phyloP scores from a whole-genome alignment of 2,113 vertebrate species.

The Synchiropus splendidus region DNA sequence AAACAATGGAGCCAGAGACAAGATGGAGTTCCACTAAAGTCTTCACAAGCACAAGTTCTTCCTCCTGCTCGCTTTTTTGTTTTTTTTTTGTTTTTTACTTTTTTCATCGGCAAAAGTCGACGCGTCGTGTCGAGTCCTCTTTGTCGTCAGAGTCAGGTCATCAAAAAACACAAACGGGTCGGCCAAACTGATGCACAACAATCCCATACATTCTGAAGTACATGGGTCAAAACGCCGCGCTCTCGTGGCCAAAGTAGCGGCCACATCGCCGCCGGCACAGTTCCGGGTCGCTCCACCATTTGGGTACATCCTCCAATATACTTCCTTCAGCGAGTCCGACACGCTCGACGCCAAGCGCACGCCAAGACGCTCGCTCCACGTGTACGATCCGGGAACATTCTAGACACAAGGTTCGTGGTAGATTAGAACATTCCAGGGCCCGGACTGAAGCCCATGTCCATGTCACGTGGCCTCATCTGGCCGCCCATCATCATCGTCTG shows the following conservation, averaged over 20 bases:
- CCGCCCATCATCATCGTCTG: constrained; percentile 99
- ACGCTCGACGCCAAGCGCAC: constrained; percentile 5
- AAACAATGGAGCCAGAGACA: constrained; percentile 63
- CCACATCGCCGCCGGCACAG: constrained; percentile 39
- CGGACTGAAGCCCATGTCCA: constrained; percentile 97
- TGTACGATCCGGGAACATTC: constrained; percentile 93
- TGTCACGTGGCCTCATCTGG: constrained; percentile 94
- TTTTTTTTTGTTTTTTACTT: constrained; percentile 52
- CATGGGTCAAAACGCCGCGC: constrained; percentile 58
- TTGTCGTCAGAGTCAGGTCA: constrained; percentile 59
- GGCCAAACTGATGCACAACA: constrained; percentile 61
- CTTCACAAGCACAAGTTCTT: constrained; percentile 62
- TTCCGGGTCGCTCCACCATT: constrained; percentile 30
- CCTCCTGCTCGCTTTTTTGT: constrained; percentile 49
- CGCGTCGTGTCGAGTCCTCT: constrained; percentile 38
- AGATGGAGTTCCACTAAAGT: constrained; percentile 62
- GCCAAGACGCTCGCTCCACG: constrained; percentile 14
- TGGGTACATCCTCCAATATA: constrained; percentile 30
- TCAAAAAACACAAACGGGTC: constrained; percentile 57
- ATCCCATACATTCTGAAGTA: constrained; percentile 68
- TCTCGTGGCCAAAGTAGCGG: constrained; percentile 55
- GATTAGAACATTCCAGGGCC: constrained; percentile 82
- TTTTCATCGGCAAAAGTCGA: constrained; percentile 56
- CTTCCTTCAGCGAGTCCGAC: constrained; percentile 39
- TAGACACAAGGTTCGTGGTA: constrained; percentile 78